These are phyloP conservation scores for Salarias fasciatus DNA, from an alignment of 2,797 vertebrate species.

Conservation along the genomic window DNA sequence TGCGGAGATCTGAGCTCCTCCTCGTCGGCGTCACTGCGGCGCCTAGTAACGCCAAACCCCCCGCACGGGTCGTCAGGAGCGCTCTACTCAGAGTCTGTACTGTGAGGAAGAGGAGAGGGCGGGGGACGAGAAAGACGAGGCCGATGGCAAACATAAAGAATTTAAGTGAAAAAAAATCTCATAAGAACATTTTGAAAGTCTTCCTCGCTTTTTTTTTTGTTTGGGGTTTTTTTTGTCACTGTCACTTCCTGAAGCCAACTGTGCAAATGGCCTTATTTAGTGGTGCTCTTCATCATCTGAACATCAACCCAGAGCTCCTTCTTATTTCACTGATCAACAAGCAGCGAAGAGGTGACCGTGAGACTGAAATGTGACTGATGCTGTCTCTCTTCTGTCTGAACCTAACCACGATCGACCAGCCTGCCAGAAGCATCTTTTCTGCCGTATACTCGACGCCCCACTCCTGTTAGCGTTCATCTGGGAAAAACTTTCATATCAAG, in stretches of 20 bases:
- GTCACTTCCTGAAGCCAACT: slow-evolving; percentile 47
- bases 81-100: slow-evolving; percentile 87
- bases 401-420: slow-evolving; percentile 23
- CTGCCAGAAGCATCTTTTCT: slow-evolving; percentile 32
- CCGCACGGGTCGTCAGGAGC: slow-evolving; percentile 88
- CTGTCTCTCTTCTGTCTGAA: slow-evolving; percentile 14
- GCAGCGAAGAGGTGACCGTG: slow-evolving; percentile 13
- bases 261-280: slow-evolving; percentile 67
- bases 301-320: slow-evolving; percentile 43
- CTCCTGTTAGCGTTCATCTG: slow-evolving; percentile 18
- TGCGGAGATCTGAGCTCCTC: slow-evolving; percentile 94
- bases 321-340: slow-evolving; percentile 23
- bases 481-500: slow-evolving; percentile 30
- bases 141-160: not conserved
- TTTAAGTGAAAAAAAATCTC: slow-evolving; percentile 18
- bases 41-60: slow-evolving; percentile 81
- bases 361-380: slow-evolving; percentile 24
- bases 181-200: slow-evolving; percentile 14
- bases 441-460: slow-evolving; percentile 20
- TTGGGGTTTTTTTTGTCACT: slow-evolving; percentile 28
- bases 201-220: slow-evolving; percentile 44
- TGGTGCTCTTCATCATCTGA: slow-evolving; percentile 68
- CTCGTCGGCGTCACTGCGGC: slow-evolving; percentile 85
- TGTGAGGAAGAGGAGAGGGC: slow-evolving; percentile 74
- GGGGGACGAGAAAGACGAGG: slow-evolving; percentile 13